Conservation (phyloP, 2,888 invertebrate genomes). For the Alitta virens region DNA sequence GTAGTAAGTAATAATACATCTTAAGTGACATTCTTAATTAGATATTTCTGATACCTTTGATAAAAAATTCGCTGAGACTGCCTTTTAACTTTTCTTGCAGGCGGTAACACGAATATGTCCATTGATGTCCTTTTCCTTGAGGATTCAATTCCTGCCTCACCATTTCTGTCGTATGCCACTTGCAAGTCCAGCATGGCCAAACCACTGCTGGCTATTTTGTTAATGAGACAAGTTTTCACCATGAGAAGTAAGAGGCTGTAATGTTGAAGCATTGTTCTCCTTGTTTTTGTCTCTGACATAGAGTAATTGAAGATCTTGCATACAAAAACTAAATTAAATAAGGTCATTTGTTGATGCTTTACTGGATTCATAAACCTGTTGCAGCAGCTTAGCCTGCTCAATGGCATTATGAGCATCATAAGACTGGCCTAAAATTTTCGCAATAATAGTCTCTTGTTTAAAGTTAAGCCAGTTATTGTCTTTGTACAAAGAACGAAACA, state of each 20-base stretch:
- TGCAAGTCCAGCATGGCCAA: background rate
- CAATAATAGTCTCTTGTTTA: background rate
- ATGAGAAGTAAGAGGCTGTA: background rate
- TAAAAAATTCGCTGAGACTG: too few relatives aligned
- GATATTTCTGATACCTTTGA: too few relatives aligned
- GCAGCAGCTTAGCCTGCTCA: background rate
- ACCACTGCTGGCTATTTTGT: background rate
- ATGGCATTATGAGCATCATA: background rate
- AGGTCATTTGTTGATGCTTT: too few relatives aligned
- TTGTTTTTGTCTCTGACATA: too few relatives aligned
- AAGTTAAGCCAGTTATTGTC: background rate
- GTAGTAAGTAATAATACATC: too few relatives aligned
- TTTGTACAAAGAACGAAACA: background rate
- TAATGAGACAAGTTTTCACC: background rate
- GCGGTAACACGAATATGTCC: background rate
- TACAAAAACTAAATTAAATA: too few relatives aligned
- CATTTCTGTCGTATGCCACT: background rate
- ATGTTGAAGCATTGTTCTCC: too few relatives aligned
- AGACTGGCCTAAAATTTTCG: background rate
- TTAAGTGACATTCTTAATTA: too few relatives aligned
- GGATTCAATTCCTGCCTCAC: background rate
- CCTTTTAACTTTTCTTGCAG: too few relatives aligned
- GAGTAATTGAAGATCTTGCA: too few relatives aligned
- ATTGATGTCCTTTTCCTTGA: background rate
- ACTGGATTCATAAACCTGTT: too few relatives aligned